Evolutionary conservation across 2,113 vertebrate genomes (phyloP).

Genomic region (Acanthochromis polyacanthus): DNA sequence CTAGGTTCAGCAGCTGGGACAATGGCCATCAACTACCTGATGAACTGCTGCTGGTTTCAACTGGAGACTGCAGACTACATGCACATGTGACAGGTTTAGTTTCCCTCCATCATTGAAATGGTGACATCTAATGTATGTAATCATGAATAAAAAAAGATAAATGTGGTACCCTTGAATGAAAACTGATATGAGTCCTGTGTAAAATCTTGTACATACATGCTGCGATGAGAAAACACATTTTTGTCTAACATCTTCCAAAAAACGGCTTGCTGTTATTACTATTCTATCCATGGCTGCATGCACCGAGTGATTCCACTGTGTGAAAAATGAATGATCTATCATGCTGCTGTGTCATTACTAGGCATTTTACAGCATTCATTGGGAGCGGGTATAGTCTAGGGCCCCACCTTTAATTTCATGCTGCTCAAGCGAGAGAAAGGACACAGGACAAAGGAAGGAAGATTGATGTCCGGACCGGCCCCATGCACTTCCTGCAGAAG

Average conservation of each 20-base stretch:
- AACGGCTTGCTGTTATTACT: constrained; percentile 12
- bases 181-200: not conserved
- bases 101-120: constrained; percentile 3
- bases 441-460: constrained; percentile 79
- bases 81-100: not conserved
- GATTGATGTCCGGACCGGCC: constrained; percentile 76
- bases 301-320: constrained; percentile 47
- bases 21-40: constrained; percentile 46
- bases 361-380: constrained; percentile 82
- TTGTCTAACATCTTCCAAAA: not conserved
- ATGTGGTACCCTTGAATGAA: too few species aligned
- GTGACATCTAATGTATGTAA: not conserved
- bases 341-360: constrained; percentile 75
- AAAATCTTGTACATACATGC: not conserved
- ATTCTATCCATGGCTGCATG: constrained; percentile 12
- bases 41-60: constrained; percentile 38
- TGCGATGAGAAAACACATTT: not conserved
- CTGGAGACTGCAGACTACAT: constrained; percentile 13
- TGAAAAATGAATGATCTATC: constrained; percentile 80
- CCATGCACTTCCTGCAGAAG: constrained; percentile 38
- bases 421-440: constrained; percentile 81
- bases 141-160: too few species aligned
- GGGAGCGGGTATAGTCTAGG: constrained; percentile 65
- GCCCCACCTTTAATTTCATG: constrained; percentile 86
- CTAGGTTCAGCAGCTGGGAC: constrained; percentile 60